Evolutionary conservation across 2,888 invertebrate species (phyloP).

Genomic region (Cerceris rybyensis): DNA sequence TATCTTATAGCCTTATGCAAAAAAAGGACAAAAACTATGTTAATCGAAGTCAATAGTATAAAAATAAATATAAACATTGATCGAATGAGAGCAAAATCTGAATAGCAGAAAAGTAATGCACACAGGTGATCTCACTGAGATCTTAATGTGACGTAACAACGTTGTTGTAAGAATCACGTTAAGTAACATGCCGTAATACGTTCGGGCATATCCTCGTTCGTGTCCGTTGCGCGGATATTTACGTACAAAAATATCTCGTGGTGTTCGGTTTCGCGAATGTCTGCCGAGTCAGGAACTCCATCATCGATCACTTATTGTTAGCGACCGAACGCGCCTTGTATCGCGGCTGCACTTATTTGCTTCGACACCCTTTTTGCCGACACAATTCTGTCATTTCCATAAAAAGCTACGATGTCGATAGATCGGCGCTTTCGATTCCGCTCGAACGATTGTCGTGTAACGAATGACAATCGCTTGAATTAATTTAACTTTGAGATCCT

Average conservation of each 20-base stretch:
- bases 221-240: slow-evolving; percentile 51
- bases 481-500: too few relatives aligned
- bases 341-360: slow-evolving; percentile 70
- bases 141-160: background rate
- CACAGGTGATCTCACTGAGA: background rate
- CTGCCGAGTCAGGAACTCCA: slow-evolving; percentile 60
- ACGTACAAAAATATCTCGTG: slow-evolving; percentile 47
- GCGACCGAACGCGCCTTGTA: slow-evolving; percentile 58
- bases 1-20: too few relatives aligned
- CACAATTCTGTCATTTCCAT: slow-evolving; percentile 68
- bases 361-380: slow-evolving; percentile 63
- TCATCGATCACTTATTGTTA: slow-evolving; percentile 67
- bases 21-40: too few relatives aligned
- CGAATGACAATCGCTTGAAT: background rate
- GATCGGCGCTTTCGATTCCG: slow-evolving; percentile 56
- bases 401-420: slow-evolving; percentile 63
- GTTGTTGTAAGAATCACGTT: slow-evolving; percentile 24
- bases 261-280: slow-evolving; percentile 65
- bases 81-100: too few relatives aligned
- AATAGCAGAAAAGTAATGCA: too few relatives aligned
- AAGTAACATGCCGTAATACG: slow-evolving; percentile 45
- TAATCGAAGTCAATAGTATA: too few relatives aligned
- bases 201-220: slow-evolving; percentile 44
- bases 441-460: slow-evolving; percentile 24
- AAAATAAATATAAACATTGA: too few relatives aligned